Percentiles rank a stretch among this genome's conserved stretches.
These are phyloP conservation scores for Acheta domesticus DNA, from an alignment of 2,888 invertebrate species.

Conservation along the genomic window DNA sequence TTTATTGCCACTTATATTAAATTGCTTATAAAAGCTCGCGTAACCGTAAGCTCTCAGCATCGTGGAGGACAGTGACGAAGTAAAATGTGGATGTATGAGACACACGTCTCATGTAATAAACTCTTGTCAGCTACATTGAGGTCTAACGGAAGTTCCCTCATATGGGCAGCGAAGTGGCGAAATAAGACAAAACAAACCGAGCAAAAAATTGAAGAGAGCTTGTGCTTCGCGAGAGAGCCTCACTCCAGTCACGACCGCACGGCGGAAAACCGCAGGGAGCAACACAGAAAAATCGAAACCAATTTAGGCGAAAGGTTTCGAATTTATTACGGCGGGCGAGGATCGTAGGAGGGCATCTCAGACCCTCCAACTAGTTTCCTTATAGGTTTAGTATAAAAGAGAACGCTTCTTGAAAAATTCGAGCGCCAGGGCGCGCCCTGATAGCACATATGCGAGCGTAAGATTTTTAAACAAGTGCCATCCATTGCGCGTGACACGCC, in stretches of 20 bases:
- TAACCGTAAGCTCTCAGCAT: no score
- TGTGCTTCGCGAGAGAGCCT: no score
- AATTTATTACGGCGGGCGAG: not conserved
- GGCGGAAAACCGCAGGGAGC: not conserved
- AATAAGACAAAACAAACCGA: no score
- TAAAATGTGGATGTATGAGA: no score
- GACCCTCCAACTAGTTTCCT: not conserved
- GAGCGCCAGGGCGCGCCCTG: not conserved
- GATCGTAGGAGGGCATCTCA: not conserved
- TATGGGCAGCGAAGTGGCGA: no score
- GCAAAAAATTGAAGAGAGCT: no score
- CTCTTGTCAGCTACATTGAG: no score
- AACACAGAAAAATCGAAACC: constrained; percentile 9
- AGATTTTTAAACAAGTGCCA: not conserved
- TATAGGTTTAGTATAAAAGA: not conserved
- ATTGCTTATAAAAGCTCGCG: no score
- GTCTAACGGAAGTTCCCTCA: no score
- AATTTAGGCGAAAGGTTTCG: not conserved
- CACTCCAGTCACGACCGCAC: not conserved
- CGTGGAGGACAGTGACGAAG: no score
- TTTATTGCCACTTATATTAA: no score
- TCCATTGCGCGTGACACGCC: not conserved
- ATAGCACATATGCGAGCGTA: not conserved
- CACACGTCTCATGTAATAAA: no score
- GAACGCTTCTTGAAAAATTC: not conserved